Evolutionary conservation across 2,797 vertebrate genomes (phyloP).

Genomic region (Chromis chromis): DNA sequence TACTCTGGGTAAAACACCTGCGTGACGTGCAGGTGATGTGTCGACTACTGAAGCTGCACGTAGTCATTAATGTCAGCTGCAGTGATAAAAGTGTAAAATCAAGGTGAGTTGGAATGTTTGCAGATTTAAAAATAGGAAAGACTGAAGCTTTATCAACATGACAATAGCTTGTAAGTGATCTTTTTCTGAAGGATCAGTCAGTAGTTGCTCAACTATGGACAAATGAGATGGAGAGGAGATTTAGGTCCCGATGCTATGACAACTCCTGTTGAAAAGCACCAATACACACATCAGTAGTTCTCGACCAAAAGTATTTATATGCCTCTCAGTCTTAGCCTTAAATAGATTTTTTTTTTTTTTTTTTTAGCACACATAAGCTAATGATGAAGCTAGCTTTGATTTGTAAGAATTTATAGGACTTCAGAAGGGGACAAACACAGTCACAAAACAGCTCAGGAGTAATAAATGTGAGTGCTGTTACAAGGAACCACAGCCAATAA

Average conservation of each 20-base stretch:
- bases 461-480: no score
- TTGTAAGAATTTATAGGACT: no score
- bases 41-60: neutral
- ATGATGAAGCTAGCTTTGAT: neutral
- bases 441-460: neutral
- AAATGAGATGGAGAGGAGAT: neutral
- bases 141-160: neutral
- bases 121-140: no score
- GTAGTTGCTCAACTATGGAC: no score
- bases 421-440: neutral
- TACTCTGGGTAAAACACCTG: neutral
- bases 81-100: no score
- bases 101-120: no score
- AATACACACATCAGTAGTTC: no score
- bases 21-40: neutral
- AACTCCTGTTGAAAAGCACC: neutral
- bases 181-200: neutral
- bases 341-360: neutral
- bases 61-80: constrained; percentile 1
- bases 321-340: neutral
- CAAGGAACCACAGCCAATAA: no score
- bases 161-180: neutral
- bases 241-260: neutral
- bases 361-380: neutral
- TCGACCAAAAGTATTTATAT: no score